Conservation (phyloP, 1,140 invertebrate genomes). For the Trinorchestia longiramus region DNA sequence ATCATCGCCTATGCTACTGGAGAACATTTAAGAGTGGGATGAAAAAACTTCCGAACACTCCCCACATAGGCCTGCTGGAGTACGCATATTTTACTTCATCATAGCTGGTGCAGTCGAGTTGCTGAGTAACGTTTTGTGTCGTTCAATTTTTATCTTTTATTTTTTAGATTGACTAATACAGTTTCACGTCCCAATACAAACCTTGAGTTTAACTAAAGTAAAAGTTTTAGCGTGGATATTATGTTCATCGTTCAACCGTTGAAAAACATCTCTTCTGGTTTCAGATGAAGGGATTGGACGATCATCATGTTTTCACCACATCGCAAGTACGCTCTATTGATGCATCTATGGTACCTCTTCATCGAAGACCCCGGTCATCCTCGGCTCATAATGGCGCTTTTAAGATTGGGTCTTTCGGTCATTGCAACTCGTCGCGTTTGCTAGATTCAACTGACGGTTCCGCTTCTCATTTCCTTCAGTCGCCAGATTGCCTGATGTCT, state of each 20-base stretch:
- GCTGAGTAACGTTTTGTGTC: background rate
- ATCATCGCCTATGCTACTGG: background rate
- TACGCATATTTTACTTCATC: background rate
- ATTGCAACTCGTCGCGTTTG: background rate
- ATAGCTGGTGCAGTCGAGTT: background rate
- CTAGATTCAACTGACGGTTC: background rate
- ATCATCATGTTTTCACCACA: background rate
- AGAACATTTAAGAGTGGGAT: background rate
- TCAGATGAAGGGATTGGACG: constrained; percentile 32
- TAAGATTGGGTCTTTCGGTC: background rate
- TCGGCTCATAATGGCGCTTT: background rate
- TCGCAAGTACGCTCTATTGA: background rate
- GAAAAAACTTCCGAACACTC: background rate
- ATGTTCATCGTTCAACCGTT: background rate
- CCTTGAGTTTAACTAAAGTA: background rate
- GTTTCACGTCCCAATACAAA: background rate
- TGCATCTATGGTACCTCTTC: background rate
- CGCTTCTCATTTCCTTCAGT: background rate
- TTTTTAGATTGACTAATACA: background rate
- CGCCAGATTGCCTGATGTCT: too few species aligned
- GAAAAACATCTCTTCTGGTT: constrained; percentile 27
- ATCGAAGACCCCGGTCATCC: background rate
- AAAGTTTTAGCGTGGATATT: background rate
- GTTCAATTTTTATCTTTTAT: background rate
- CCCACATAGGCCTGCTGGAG: background rate